Percentiles rank a stretch among this genome's conserved stretches.
These are phyloP conservation scores for Muscicapa adusta DNA, from an alignment of 2,113 vertebrate species.

Conservation along the genomic window DNA sequence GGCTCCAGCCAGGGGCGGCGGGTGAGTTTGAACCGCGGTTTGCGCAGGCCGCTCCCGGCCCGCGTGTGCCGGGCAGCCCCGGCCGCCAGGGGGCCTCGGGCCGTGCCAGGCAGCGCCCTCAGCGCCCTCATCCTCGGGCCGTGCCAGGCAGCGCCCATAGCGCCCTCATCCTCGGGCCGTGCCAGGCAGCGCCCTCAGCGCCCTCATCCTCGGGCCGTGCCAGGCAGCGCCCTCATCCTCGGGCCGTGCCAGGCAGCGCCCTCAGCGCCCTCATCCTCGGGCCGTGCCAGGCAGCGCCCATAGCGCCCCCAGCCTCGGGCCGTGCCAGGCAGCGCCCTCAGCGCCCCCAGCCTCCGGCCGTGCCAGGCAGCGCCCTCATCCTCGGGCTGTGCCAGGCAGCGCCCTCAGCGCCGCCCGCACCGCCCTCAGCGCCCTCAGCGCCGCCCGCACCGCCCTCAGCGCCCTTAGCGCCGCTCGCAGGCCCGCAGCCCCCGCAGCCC, in stretches of 20 bases:
- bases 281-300: too few species aligned
- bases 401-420: not conserved
- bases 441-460: not conserved
- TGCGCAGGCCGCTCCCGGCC: fast-evolving
- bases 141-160: not conserved
- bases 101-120: not conserved
- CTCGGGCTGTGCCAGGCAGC: too few species aligned
- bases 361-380: too few species aligned
- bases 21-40: fast-evolving
- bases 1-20: not conserved
- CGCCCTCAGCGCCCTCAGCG: too few species aligned
- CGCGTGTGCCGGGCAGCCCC: fast-evolving
- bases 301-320: too few species aligned
- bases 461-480: not conserved
- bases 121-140: too few species aligned
- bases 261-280: too few species aligned
- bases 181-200: not conserved
- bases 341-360: too few species aligned
- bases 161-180: too few species aligned
- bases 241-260: too few species aligned
- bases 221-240: not conserved
- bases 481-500: too few species aligned
- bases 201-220: too few species aligned
- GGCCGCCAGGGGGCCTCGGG: not conserved
- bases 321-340: not conserved